phyloP scores from a whole-genome alignment of 2,888 invertebrate genomes.

The Syrista parreyssii region DNA sequence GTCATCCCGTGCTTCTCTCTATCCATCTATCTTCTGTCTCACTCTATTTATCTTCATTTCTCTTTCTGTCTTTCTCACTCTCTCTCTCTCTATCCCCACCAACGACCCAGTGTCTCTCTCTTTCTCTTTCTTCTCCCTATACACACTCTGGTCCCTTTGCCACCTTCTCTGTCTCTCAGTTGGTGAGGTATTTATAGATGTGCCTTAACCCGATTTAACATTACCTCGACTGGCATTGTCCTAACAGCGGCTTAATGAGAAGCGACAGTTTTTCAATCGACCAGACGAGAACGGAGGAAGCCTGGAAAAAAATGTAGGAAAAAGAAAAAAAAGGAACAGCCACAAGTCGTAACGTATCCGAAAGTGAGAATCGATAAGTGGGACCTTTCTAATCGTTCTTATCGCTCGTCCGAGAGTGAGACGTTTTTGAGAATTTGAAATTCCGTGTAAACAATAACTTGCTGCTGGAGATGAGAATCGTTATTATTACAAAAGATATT shows the following conservation, averaged over 20 bases:
- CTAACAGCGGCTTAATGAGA: slow-evolving; percentile 40
- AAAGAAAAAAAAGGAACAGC: too few relatives aligned
- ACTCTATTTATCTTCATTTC: slow-evolving; percentile 10
- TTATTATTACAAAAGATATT: background rate
- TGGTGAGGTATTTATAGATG: slow-evolving; percentile 62
- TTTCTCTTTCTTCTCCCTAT: slow-evolving; percentile 25
- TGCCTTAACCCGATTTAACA: slow-evolving; percentile 65
- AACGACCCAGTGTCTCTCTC: slow-evolving; percentile 17
- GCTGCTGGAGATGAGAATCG: background rate
- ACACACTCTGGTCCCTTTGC: slow-evolving; percentile 18
- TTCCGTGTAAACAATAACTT: too few relatives aligned
- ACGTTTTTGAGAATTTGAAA: too few relatives aligned
- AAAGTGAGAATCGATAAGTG: too few relatives aligned
- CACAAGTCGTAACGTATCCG: too few relatives aligned
- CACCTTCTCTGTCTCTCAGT: slow-evolving; percentile 36
- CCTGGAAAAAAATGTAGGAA: too few relatives aligned
- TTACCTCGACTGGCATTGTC: slow-evolving; percentile 48
- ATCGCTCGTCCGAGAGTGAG: too few relatives aligned
- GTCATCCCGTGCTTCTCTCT: slow-evolving; percentile 10
- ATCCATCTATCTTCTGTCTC: slow-evolving; percentile 30
- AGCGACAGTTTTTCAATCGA: too few relatives aligned
- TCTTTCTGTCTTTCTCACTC: slow-evolving; percentile 24
- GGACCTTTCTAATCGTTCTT: too few relatives aligned
- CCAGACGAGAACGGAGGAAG: too few relatives aligned
- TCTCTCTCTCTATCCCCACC: slow-evolving; percentile 17